Evolutionary conservation across 2,113 vertebrate species (phyloP), one percentile per base, ranked within the genome.

Genomic region (Gallinago jamesoni): DNA sequence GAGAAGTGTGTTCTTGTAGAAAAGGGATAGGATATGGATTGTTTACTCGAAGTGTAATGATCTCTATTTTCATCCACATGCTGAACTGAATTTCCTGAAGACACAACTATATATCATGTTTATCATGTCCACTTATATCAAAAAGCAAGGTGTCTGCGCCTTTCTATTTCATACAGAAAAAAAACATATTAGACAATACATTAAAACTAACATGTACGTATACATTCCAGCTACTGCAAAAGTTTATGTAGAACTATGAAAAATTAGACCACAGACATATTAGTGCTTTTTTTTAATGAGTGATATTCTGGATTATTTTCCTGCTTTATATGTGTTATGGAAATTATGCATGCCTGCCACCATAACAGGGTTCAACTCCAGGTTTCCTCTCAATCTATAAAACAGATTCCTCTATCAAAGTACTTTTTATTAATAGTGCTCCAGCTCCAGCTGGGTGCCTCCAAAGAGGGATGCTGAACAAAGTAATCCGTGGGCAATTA

Each of bases 301-400:
- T 2, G 70, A 7, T 35, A 55, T 74, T 82, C 4, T 79, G 4
- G 3, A 10, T 79, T 68, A 45, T 79, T 84, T 87, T 73, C 37
- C 9, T 75, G 23, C 18, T 92, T 68, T 8, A 6, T 14, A 53
- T 57, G 10, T 55, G 6, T n/a, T 77, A 48, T 5, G 15, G 33
- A 72, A 67, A 75, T 57, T 23, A 47, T 0, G 0, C 8, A 47
- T 28, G 8, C 5, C 22, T 56, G 15, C 1, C 10, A 31, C 33
- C 9, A 4, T 30, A 67, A 30, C 18, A 67, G 10, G 31, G 8
- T n/a, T 87, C 1, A 1, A 28, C 11, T 56, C 27, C 41, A 31
- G 6, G 2, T 52, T 94, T 81, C n/a, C 1, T 0, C 25, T 66
- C 28, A 84, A 81, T 25, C 1, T 7, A 47, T 69, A 81, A 87